Base-by-base conservation (phyloP, 2,113 vertebrate species). In the Cyanoderma ruficeps region DNA sequence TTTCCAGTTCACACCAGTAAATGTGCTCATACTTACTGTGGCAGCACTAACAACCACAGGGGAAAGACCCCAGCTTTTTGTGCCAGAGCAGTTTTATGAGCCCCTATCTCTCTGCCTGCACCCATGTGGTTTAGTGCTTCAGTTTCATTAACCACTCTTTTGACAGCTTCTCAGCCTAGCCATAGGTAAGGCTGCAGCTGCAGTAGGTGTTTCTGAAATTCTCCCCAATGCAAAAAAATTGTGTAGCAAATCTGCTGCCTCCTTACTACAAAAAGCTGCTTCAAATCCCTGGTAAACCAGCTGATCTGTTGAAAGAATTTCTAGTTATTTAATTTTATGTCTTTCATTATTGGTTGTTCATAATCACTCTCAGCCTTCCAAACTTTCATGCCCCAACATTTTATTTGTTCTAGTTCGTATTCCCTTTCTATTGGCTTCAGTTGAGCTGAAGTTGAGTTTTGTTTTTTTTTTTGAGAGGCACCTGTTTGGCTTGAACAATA, bases 401-500 rank as follows among this genome's bases (percentile, higher is more conserved):
- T 95, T 85, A 83, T 88, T 94, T 90, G 76, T 50, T 83, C 25
- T 68, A 71, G 39, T 70, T 86, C 52, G 24, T 37, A 56, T 61
- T 88, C 22, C 47, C 16, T 86, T 93, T 89, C 76, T 83, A 3
- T 63, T 93, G 30, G 7, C 71, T 94, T 93, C 76, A 47, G 17
- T 33, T 85, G 55, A 47, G 28, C 53, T 88, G 19, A 30, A 70
- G 23, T 35, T 35, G 49, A 68, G 59, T 13, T 87, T 49, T 46
- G 21, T 10, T 24, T 49, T 49, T 49, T 49, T 49, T 74, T 76
- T 67, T 55, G 14, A 24, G 70, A 90, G 47, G 72, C 75, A 96
- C 85, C 93, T 96, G 93, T 93, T 93, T 96, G 83, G n/a, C 76
- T 92, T 67, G 41, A 89, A 87, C 52, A 90, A 44, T 67, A 90